phyloP scores from a whole-genome alignment of 2,113 vertebrate genomes.

The Catagonus wagneri region DNA sequence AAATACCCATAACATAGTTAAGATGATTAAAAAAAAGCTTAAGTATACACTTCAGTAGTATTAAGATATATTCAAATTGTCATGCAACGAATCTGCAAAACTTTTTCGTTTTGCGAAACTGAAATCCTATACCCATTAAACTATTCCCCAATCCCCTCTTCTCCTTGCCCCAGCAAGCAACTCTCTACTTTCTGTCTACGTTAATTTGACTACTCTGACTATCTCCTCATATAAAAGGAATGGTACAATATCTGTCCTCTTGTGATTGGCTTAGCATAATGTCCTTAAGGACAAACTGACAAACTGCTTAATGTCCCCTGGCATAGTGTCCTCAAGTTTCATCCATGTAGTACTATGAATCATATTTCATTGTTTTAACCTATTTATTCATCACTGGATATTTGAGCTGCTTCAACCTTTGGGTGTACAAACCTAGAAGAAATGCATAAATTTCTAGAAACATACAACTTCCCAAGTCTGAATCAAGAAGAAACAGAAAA shows the following conservation, averaged over 20 bases:
- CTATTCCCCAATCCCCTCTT: background rate
- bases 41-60: background rate
- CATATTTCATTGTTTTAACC: background rate
- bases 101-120: background rate
- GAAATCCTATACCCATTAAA: background rate
- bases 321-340: background rate
- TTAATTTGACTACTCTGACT: background rate
- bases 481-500: too few relatives aligned
- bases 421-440: background rate
- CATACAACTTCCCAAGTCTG: too few relatives aligned
- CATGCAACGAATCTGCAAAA: too few relatives aligned
- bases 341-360: background rate
- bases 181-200: background rate
- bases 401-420: background rate
- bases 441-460: too few relatives aligned
- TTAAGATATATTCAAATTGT: background rate
- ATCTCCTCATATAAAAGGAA: background rate
- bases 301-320: background rate
- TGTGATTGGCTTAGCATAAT: background rate
- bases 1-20: too few relatives aligned
- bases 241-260: background rate
- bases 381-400: background rate
- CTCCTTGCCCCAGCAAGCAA: background rate
- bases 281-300: background rate
- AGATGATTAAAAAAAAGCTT: too few relatives aligned